Evolutionary conservation across 2,888 invertebrate species (phyloP), one percentile per base, ranked within the genome.

Genomic region (Coleophora flavipennella): DNA sequence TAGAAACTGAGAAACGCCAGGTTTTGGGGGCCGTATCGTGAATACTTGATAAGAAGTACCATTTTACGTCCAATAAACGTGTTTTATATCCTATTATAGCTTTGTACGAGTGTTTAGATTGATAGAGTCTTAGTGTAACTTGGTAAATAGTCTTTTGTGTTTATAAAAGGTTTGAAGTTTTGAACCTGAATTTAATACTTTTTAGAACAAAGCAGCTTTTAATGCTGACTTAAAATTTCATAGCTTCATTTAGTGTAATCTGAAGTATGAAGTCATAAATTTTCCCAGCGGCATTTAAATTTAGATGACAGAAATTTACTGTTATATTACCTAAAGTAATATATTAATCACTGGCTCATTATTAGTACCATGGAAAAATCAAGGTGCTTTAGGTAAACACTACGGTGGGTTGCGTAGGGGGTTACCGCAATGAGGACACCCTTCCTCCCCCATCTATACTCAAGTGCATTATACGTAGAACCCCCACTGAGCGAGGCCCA

Each of bases 391-490:
- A n/a, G 55, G 58, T 51, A 53, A 58, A 52, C 57, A 51, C 49
- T 53, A 53, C 51, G 48, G 52, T 51, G 48, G 47, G 58, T 53
- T 47, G 48, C 41, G 44, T 14, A 33, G 47, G 50, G 55, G 51
- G 56, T 50, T 44, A 45, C 53, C 50, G 46, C 48, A 44, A 40
- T 36, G 39, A 36, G 38, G 38, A 32, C 40, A 45, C 45, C 53
- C 50, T 50, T 53, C 59, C 52, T 58, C 53, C 55, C 44, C n/a
- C 46, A 51, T 56, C 70, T 73, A 73, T 76, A 79, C 68, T 72
- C 63, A 63, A 76, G 66, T 80, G 80, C 81, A 80, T 72, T 79
- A 80, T 77, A 78, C 65, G 67, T 73, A 66, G 68, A 69, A 67
- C 68, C 67, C 62, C 67, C 63, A 51, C 63, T 64, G 63, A 54